phyloP scores from a whole-genome alignment of 2,888 invertebrate genomes.

The Drosophila pullipes region DNA sequence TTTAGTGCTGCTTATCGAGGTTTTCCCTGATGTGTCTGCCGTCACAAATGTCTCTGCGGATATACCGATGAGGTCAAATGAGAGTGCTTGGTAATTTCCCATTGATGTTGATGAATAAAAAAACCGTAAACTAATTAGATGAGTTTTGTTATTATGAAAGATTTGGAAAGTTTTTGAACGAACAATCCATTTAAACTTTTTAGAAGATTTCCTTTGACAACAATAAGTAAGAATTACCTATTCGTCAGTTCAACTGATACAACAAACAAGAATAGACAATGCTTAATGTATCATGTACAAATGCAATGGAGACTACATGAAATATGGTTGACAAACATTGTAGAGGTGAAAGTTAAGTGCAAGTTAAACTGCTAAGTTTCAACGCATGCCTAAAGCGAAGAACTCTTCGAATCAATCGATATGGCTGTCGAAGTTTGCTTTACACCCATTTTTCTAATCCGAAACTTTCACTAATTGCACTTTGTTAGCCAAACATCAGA shows the following conservation, averaged over 20 bases:
- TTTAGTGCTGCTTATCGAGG: conserved; percentile 37
- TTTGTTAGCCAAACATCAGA: conserved; percentile 63
- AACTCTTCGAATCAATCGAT: conserved; percentile 23
- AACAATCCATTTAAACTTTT: not conserved
- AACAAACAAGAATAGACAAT: not conserved
- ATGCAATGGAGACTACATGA: not conserved
- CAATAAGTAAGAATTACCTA: not conserved
- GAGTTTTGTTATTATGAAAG: not conserved
- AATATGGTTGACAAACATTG: not conserved
- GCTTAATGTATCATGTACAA: not conserved
- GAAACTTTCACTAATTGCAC: conserved; percentile 77
- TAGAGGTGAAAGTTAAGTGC: not conserved
- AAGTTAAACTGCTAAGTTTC: not conserved
- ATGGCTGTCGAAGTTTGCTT: conserved; percentile 20
- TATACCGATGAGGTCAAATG: not conserved
- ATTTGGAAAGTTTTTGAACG: not conserved
- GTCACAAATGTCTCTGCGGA: conserved; percentile 48
- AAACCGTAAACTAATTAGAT: not conserved
- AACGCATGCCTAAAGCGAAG: not conserved
- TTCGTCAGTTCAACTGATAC: not conserved
- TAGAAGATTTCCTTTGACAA: not conserved
- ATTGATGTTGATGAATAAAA: conserved; percentile 1
- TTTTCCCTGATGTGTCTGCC: conserved; percentile 2
- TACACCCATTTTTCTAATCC: conserved; percentile 34
- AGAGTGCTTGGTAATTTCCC: conserved; percentile 9